Percentiles rank a stretch among this genome's conserved stretches.
phyloP scores from a whole-genome alignment of 1,140 invertebrate genomes.

The Drosophila kurseongensis region DNA sequence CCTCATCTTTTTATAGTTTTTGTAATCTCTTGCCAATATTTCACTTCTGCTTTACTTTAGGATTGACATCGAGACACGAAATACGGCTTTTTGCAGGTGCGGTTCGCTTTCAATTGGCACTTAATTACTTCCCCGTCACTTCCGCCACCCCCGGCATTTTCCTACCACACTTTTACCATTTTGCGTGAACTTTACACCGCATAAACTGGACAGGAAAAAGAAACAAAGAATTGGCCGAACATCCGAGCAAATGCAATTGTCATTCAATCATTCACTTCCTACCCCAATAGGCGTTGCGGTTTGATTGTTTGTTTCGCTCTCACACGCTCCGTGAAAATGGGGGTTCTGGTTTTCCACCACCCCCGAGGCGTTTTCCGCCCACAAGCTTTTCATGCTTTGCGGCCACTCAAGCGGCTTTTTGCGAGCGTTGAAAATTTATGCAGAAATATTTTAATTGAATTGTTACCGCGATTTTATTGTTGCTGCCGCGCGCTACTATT shows the following conservation, averaged over 20 bases:
- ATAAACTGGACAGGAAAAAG: constrained; percentile 13
- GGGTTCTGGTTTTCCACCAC: background rate
- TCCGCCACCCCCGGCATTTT: constrained; percentile 14
- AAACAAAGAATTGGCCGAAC: constrained; percentile 16
- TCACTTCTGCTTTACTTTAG: constrained; percentile 8
- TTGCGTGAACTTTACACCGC: constrained; percentile 23
- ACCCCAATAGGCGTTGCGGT: constrained; percentile 34
- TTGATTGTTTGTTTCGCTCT: constrained; percentile 36
- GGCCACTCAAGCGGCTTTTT: constrained; percentile 73
- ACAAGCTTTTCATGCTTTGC: constrained; percentile 55
- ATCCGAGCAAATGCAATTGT: constrained; percentile 51
- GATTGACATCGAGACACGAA: background rate
- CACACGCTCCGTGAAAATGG: background rate
- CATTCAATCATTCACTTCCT: constrained; percentile 58
- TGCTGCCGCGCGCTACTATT: constrained; percentile 5
- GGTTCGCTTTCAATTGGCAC: constrained; percentile 17
- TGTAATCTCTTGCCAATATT: constrained; percentile 10
- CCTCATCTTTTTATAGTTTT: background rate
- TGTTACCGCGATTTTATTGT: constrained; percentile 75
- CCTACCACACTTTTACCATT: constrained; percentile 2
- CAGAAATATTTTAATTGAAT: constrained; percentile 82
- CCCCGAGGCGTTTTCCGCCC: background rate
- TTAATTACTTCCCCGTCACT: constrained; percentile 37
- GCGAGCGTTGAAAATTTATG: constrained; percentile 68
- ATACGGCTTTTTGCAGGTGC: constrained; percentile 10